Base-by-base conservation (phyloP, 2,888 invertebrate genomes). In the Oscheius sp. region DNA sequence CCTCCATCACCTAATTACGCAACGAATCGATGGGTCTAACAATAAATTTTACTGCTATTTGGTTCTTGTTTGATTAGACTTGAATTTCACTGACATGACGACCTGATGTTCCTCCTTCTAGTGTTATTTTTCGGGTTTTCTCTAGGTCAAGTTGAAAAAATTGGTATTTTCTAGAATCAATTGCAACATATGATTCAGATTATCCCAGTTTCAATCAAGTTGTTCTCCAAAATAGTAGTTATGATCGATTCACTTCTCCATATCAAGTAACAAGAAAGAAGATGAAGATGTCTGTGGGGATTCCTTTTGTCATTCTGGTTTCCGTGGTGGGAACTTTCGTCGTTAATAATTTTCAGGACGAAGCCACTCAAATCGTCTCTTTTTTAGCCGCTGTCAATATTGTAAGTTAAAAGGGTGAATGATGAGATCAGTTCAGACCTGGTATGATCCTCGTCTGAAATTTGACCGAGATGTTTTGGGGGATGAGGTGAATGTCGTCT, bases 351-450 rank as follows among this genome's bases (percentile, higher is more conserved):
- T 32, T 33, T 54, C 28, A 59, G 59, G 59, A 59, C 6, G 59
- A 59, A 59, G 17, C 24, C 28, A 41, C 17, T 24, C 59, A 59
- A 26, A 41, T 41, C 1, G 59, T 44, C 30, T 22, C 59, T 1
- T 59, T 44, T 26, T 44, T 59, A n/a, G 59, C 44, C 44, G 44
- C 41, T 0, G 44, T 59, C 8, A 59, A 59, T 28, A 24, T 59
- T 8, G 59, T 59, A 44, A 38, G n/a, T 57, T 22, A 5, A 2
- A 28, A 26, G 1, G 17, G 8, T 17, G 17, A 26, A n/a, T n/a
- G n/a, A n/a, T n/a, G n/a, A n/a, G n/a, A n/a, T n/a, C n/a, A n/a
- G n/a, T n/a, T n/a, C 14, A 59, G 59, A 44, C 59, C 4, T 59
- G 59, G 59, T 26, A 59, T 20, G 59, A 59, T n/a, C 59, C 41